A percentile compares a stretch with the other conserved stretches of the same genome.
These are phyloP conservation scores for Mylabris phalerata DNA, from an alignment of 1,140 invertebrate species.

Conservation along the genomic window DNA sequence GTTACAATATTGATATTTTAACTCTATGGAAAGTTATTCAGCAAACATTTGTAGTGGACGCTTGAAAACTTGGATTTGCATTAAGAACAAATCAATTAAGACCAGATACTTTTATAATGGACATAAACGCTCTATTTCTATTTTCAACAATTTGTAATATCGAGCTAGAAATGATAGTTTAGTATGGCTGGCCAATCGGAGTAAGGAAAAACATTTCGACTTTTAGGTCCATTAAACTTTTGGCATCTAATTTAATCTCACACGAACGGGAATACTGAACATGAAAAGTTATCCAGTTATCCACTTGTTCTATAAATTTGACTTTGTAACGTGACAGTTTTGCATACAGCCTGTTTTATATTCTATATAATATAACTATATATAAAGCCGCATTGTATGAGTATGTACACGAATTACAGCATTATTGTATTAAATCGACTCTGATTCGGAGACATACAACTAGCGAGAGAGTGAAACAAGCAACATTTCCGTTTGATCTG, in stretches of 20 bases:
- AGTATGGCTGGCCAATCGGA: too few relatives aligned
- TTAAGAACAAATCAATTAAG: not conserved
- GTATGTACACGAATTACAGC: slow-evolving; percentile 11
- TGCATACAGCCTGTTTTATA: slow-evolving; percentile 38
- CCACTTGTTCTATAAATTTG: slow-evolving; percentile 38
- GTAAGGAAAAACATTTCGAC: not conserved
- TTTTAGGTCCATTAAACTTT: slow-evolving; percentile 29
- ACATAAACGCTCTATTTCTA: too few relatives aligned
- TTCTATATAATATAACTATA: slow-evolving; percentile 33
- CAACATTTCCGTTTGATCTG: too few relatives aligned
- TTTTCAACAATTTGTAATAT: too few relatives aligned
- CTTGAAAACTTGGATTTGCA: not conserved
- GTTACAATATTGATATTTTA: too few relatives aligned
- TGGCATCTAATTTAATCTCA: slow-evolving; percentile 37
- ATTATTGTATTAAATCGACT: slow-evolving; percentile 11
- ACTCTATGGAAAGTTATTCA: too few relatives aligned
- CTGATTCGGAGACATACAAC: not conserved
- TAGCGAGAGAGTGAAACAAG: too few relatives aligned
- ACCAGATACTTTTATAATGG: too few relatives aligned
- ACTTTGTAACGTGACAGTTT: slow-evolving; percentile 38
- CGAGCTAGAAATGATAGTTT: too few relatives aligned
- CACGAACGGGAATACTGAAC: slow-evolving; percentile 25
- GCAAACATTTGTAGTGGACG: too few relatives aligned
- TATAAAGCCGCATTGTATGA: slow-evolving; percentile 22
- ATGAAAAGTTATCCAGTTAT: slow-evolving; percentile 40